Conservation (phyloP, 2,113 vertebrate species). For the Phrynocephalus versicolor region DNA sequence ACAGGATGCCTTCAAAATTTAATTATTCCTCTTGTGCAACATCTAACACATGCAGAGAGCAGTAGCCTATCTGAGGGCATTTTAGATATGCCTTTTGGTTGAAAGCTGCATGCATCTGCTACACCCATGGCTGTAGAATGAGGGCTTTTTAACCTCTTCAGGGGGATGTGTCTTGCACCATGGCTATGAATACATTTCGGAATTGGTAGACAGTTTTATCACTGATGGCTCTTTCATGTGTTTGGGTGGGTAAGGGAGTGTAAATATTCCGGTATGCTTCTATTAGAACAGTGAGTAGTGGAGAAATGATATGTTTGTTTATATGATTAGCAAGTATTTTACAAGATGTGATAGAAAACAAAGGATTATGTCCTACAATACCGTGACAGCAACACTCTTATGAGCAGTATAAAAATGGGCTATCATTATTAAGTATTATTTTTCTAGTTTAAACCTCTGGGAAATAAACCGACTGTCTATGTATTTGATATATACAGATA, state of each 20-base stretch:
- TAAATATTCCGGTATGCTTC: neutral
- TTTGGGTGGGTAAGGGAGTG: neutral
- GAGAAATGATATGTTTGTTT: slow-evolving; percentile 31
- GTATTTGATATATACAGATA: slow-evolving; percentile 53
- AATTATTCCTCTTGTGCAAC: neutral
- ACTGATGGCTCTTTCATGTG: neutral
- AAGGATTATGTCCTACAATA: slow-evolving; percentile 20
- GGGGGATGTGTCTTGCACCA: neutral
- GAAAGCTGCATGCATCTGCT: neutral
- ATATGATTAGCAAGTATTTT: neutral
- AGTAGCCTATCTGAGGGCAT: neutral
- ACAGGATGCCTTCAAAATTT: slow-evolving; percentile 6
- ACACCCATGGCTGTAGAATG: neutral
- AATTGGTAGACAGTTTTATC: neutral
- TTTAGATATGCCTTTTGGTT: neutral
- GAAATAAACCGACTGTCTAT: slow-evolving; percentile 52
- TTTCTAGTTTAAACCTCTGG: slow-evolving; percentile 54
- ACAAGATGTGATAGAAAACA: slow-evolving; percentile 37
- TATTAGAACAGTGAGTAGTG: slow-evolving; percentile 10
- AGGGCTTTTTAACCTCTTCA: neutral
- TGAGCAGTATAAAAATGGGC: slow-evolving; percentile 42
- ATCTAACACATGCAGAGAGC: neutral
- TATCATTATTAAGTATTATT: slow-evolving; percentile 63
- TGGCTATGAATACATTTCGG: neutral
- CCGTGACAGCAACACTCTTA: slow-evolving; percentile 25